A percentile compares a stretch with the other conserved stretches of the same genome.
Evolutionary conservation across 2,113 vertebrate species (phyloP).

Genomic region (Nothoprocta perdicaria): DNA sequence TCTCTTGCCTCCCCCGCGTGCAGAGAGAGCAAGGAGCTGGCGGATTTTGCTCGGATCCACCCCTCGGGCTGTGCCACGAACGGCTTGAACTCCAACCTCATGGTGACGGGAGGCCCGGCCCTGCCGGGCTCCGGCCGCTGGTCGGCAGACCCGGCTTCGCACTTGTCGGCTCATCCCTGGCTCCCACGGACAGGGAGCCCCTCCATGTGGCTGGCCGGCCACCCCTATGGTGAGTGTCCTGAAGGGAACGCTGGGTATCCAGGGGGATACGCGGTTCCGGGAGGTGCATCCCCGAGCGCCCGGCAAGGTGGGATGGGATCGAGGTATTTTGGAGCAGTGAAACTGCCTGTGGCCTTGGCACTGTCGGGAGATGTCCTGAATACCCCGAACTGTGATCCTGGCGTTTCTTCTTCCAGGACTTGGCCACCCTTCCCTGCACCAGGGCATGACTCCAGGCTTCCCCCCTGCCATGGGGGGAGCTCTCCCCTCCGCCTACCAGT

Average conservation of each 20-base stretch:
- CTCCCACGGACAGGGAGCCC: conserved; percentile 89
- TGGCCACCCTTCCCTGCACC: conserved; percentile 90
- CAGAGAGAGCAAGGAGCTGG: conserved; percentile 95
- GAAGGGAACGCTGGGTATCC: neutral
- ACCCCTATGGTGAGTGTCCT: conserved; percentile 66
- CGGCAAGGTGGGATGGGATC: neutral
- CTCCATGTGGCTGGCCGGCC: conserved; percentile 90
- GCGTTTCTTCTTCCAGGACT: conserved; percentile 79
- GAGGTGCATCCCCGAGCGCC: neutral
- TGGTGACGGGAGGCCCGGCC: conserved; percentile 91
- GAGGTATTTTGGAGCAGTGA: neutral
- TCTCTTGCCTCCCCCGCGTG: neutral
- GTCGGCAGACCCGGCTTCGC: conserved; percentile 87
- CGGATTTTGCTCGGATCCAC: conserved; percentile 90
- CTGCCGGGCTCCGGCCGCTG: conserved; percentile 87
- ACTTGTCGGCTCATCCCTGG: conserved; percentile 92
- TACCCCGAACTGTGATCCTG: neutral
- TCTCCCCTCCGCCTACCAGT: conserved; percentile 91
- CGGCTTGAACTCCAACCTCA: conserved; percentile 93
- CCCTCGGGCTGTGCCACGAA: conserved; percentile 82
- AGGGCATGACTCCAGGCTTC: conserved; percentile 90
- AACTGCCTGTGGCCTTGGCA: rapidly evolving
- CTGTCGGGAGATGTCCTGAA: neutral
- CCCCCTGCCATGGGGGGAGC: conserved; percentile 87
- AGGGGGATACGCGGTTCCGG: neutral